Percentiles rank a stretch among this genome's conserved stretches.
These are phyloP conservation scores for Lepidochrysops patricia DNA, from an alignment of 2,888 invertebrate genomes.

Conservation along the genomic window DNA sequence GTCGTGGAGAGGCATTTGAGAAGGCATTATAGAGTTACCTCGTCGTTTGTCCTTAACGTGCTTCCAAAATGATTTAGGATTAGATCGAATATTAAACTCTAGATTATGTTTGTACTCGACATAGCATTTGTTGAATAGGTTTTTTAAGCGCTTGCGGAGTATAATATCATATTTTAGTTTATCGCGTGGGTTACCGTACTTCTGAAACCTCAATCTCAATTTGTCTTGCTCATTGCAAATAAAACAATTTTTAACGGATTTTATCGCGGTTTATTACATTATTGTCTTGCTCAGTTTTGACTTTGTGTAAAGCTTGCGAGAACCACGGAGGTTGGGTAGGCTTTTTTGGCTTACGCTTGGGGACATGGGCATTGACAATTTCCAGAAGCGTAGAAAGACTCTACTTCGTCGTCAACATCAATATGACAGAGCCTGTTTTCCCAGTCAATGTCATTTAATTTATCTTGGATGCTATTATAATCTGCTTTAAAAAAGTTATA, in stretches of 20 bases:
- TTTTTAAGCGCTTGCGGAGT: background rate
- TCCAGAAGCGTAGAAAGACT: background rate
- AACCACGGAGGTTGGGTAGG: background rate
- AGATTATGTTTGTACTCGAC: background rate
- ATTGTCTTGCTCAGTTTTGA: background rate
- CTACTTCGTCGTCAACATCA: background rate
- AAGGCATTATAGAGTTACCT: background rate
- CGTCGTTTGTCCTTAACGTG: conserved; percentile 1
- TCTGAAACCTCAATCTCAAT: background rate
- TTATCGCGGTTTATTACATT: too few relatives aligned
- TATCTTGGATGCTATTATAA: background rate
- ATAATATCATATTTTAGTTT: background rate
- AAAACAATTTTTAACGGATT: too few relatives aligned
- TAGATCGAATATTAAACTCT: background rate
- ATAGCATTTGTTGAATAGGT: background rate
- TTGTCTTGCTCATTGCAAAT: too few relatives aligned
- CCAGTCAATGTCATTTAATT: background rate
- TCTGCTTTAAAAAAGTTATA: background rate
- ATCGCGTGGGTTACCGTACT: conserved; percentile 7
- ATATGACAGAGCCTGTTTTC: background rate
- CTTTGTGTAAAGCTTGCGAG: background rate
- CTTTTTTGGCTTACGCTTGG: background rate
- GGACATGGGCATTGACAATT: background rate
- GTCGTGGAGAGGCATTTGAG: conserved; percentile 9
- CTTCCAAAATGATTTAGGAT: conserved; percentile 11